Percentiles rank a stretch among this genome's conserved stretches.
phyloP scores from a whole-genome alignment of 2,113 vertebrate genomes.

The Ranitomeya variabilis region DNA sequence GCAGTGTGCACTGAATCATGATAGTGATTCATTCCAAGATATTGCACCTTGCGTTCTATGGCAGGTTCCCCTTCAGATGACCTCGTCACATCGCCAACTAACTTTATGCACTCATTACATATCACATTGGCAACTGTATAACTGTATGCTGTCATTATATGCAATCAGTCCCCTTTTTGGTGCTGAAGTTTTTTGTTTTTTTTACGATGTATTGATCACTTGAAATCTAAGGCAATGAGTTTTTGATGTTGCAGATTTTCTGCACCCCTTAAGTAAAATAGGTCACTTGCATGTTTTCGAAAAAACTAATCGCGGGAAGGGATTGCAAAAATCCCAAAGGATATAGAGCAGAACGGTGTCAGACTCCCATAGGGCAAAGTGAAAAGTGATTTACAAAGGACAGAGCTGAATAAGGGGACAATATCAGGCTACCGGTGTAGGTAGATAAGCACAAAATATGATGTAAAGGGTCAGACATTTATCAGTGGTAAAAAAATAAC shows the following conservation, averaged over 20 bases:
- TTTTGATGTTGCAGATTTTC: too few relatives aligned
- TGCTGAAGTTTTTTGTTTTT: neutral
- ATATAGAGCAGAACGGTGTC: neutral
- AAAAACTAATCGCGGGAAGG: too few relatives aligned
- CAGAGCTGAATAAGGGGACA: neutral
- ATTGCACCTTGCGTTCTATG: neutral
- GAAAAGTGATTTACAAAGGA: neutral
- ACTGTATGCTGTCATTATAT: neutral
- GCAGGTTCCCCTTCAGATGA: slow-evolving; percentile 31
- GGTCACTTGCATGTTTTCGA: too few relatives aligned
- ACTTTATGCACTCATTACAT: neutral
- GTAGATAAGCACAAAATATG: neutral
- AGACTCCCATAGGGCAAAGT: neutral
- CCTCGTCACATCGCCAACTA: neutral
- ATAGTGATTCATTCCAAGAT: neutral
- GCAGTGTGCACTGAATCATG: slow-evolving; percentile 25
- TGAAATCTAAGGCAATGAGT: neutral
- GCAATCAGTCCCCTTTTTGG: neutral
- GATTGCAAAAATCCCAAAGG: neutral
- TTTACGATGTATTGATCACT: slow-evolving; percentile 15
- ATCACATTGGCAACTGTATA: neutral
- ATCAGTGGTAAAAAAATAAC: neutral
- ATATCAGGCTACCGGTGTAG: neutral
- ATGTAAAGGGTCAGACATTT: neutral
- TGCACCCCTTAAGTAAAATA: too few relatives aligned